These are phyloP conservation scores for Aporrectodea caliginosa DNA, from an alignment of 1,140 invertebrate species.

Conservation along the genomic window DNA sequence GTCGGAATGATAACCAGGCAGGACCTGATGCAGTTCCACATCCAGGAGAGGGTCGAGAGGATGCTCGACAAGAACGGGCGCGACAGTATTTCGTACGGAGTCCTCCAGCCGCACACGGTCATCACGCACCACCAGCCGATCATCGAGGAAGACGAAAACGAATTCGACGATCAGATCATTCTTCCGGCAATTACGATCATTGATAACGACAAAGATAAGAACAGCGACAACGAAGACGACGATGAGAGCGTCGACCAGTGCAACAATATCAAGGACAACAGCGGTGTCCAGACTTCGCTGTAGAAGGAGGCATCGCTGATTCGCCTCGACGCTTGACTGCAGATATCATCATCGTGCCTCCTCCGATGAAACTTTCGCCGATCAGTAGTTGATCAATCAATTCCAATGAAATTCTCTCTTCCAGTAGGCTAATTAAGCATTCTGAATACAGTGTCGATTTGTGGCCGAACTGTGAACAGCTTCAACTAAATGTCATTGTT, in stretches of 20 bases:
- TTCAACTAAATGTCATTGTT: too few relatives aligned
- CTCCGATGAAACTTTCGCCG: too few relatives aligned
- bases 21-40: conserved; percentile 39
- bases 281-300: not conserved
- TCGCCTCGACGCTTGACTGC: too few relatives aligned
- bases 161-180: not conserved
- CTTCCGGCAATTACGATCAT: not conserved
- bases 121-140: not conserved
- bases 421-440: too few relatives aligned
- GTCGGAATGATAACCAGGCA: conserved; percentile 40
- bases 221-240: conserved; percentile 8
- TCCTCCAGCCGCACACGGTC: not conserved
- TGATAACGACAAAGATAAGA: not conserved
- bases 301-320: too few relatives aligned
- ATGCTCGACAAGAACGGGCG: not conserved
- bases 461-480: too few relatives aligned
- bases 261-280: not conserved
- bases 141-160: not conserved
- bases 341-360: too few relatives aligned
- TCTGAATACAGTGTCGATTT: too few relatives aligned
- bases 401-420: too few relatives aligned
- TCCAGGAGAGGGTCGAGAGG: conserved; percentile 5
- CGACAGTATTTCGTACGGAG: not conserved
- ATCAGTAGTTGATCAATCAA: too few relatives aligned
- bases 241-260: not conserved